These are phyloP conservation scores for Scrobipalpa atriplicella DNA, from an alignment of 2,888 invertebrate genomes.

Conservation along the genomic window DNA sequence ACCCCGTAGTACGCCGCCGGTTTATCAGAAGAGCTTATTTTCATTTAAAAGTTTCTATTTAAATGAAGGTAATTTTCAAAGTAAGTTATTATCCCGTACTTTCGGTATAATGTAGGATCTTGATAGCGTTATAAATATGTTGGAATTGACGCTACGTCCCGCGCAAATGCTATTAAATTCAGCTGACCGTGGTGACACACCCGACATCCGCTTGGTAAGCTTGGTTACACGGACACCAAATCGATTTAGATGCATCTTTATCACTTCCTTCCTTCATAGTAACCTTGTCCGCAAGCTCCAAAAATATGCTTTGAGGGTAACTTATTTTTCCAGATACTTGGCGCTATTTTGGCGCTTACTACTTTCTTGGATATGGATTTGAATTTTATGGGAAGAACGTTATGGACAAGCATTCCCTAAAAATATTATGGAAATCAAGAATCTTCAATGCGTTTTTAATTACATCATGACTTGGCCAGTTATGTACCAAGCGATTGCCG, in stretches of 20 bases:
- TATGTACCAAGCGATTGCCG: too few relatives aligned
- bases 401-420: too few relatives aligned
- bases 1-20: too few relatives aligned
- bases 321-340: background rate
- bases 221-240: background rate
- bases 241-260: conserved; percentile 10
- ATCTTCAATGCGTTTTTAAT: too few relatives aligned
- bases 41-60: too few relatives aligned
- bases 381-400: too few relatives aligned
- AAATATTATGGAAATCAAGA: too few relatives aligned
- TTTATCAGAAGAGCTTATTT: too few relatives aligned
- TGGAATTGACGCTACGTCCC: background rate
- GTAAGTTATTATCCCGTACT: too few relatives aligned
- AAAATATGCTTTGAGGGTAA: background rate
- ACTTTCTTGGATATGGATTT: too few relatives aligned
- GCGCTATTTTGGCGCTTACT: background rate
- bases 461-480: too few relatives aligned
- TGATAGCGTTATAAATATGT: background rate
- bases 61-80: too few relatives aligned
- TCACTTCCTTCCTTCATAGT: conserved; percentile 4
- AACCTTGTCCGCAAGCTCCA: background rate
- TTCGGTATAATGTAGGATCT: background rate
- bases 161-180: conserved; percentile 18
- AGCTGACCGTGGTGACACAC: conserved; percentile 14
- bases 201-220: conserved; percentile 5